Conservation (phyloP, 2,797 vertebrate species). For the Bryconaethiops microstoma region DNA sequence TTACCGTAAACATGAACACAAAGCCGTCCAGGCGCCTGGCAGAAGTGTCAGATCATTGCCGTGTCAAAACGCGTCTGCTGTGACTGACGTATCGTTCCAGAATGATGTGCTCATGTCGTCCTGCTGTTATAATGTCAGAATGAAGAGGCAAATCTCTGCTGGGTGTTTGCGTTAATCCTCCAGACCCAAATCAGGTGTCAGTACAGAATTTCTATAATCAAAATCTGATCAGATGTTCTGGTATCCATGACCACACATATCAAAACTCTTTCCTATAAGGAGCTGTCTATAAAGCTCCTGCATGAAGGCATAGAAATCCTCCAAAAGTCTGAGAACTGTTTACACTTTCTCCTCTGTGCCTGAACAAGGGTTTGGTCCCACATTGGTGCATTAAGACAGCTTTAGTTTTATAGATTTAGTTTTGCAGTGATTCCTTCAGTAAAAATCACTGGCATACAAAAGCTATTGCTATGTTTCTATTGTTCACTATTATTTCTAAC, state of each 20-base stretch:
- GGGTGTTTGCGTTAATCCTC: neutral
- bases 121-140: constrained; percentile 14
- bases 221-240: neutral
- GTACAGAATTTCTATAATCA: neutral
- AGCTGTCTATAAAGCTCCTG: neutral
- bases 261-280: neutral
- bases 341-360: neutral
- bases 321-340: neutral
- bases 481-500: too few species aligned
- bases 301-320: neutral
- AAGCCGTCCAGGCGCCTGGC: neutral
- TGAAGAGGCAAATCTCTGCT: neutral
- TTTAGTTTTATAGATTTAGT: too few species aligned
- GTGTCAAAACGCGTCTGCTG: neutral
- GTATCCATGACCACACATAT: neutral
- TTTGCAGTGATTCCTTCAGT: too few species aligned
- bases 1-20: constrained; percentile 20
- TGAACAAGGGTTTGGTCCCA: neutral
- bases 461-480: too few species aligned
- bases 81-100: neutral
- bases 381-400: neutral
- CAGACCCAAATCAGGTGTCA: neutral
- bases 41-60: neutral
- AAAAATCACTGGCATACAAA: too few species aligned
- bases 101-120: constrained; percentile 10